These are phyloP conservation scores for Lasioglossum figueresi DNA, from an alignment of 2,888 invertebrate genomes.

Conservation along the genomic window DNA sequence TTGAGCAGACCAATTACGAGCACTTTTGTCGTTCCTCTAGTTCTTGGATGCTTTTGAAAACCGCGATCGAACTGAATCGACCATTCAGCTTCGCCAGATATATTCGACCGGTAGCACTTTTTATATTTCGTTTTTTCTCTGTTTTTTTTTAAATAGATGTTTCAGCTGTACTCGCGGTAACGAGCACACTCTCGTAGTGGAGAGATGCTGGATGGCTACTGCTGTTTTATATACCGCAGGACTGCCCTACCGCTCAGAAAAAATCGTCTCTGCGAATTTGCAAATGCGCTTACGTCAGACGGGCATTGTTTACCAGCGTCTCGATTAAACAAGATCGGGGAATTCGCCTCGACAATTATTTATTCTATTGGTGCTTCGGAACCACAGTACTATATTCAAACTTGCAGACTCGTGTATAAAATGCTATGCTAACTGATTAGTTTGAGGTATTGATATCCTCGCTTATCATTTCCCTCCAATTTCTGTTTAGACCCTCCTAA, in stretches of 20 bases:
- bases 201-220: slow-evolving; percentile 74
- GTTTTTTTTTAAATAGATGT: not conserved
- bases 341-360: not conserved
- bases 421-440: not conserved
- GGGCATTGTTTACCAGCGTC: slow-evolving; percentile 3
- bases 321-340: not conserved
- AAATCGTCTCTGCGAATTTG: slow-evolving; percentile 37
- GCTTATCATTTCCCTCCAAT: not conserved
- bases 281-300: slow-evolving; percentile 4
- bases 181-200: slow-evolving; percentile 66
- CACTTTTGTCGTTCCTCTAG: slow-evolving; percentile 4
- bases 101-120: not conserved
- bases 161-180: slow-evolving; percentile 35
- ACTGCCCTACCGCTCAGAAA: slow-evolving; percentile 72
- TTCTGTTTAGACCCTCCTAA: not conserved
- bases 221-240: slow-evolving; percentile 75
- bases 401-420: not conserved
- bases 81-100: not conserved
- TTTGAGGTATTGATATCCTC: not conserved
- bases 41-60: not conserved
- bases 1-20: slow-evolving; percentile 61
- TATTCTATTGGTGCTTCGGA: not conserved
- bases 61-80: not conserved
- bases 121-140: not conserved
- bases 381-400: not conserved